Base-by-base conservation (phyloP, 2,888 invertebrate genomes). In the Nycteola revayana region DNA sequence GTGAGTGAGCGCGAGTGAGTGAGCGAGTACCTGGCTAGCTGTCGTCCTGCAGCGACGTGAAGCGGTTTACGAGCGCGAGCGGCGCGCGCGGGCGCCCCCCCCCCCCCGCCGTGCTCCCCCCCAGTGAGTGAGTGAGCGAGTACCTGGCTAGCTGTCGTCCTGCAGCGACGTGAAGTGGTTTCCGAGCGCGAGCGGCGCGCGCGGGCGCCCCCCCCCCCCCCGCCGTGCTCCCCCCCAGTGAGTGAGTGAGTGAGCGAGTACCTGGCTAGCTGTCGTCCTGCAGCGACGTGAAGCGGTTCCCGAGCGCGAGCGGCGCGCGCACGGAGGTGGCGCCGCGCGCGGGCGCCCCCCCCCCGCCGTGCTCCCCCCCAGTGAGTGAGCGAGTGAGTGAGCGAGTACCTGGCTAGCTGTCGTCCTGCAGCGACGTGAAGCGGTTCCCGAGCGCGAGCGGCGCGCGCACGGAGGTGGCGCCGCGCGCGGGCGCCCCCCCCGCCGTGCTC, bases 201-300 rank as follows among this genome's bases (percentile, higher is more conserved):
- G 42, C 42, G 32, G 42, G 21, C 21, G 21, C 21, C 4, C 21
- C 57, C 34, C 56, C 56, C 2, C 45, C 53, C 20, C 61, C 66
- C 20, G 66, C n/a, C n/a, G n/a, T n/a, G n/a, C n/a, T n/a, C n/a
- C n/a, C n/a, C n/a, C n/a, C n/a, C n/a, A n/a, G n/a, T n/a, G n/a
- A n/a, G n/a, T n/a, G n/a, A n/a, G n/a, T n/a, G n/a, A n/a, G 10
- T 20, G 28, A 14, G 3, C 6, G 5, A 8, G 8, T 10, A 71
- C 75, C 79, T 73, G 77, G 80, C 81, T 83, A 83, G 81, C 81
- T 82, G 56, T 82, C 77, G 56, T 81, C 76, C 63, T 73, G 78
- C 63, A 83, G 76, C 63, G 72, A 59, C 43, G 71, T 80, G 75
- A 80, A 85, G 29, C 84, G 72, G 75, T 85, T 84, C 26, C 77